A percentile compares a stretch with the other conserved stretches of the same genome.
These are phyloP conservation scores for Polia nebulosa DNA, from an alignment of 2,888 invertebrate species.

Conservation along the genomic window DNA sequence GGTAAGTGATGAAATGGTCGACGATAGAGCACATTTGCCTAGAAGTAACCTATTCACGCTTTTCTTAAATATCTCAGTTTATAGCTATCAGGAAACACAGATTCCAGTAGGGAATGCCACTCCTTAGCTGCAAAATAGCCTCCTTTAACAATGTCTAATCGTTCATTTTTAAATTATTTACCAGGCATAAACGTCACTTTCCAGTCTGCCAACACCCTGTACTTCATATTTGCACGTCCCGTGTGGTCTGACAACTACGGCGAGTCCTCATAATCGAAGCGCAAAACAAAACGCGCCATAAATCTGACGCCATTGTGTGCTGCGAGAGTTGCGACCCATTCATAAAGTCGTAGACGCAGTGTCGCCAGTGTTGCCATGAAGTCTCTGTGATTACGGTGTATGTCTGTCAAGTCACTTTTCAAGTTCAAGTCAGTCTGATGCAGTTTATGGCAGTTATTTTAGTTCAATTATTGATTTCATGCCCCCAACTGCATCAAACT, in stretches of 20 bases:
- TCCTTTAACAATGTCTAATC: not conserved
- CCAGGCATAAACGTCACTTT: not conserved
- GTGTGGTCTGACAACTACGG: slow-evolving; percentile 83
- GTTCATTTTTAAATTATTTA: not conserved
- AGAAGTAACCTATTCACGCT: no score
- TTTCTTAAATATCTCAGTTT: no score
- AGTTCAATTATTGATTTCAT: no score
- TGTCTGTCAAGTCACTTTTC: no score
- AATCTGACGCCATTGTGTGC: slow-evolving; percentile 79
- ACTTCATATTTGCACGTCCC: slow-evolving; percentile 73
- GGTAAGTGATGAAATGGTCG: no score
- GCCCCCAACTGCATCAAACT: no score
- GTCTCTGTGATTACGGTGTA: not conserved
- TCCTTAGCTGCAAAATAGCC: not conserved
- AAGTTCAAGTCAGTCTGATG: no score
- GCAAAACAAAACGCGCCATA: slow-evolving; percentile 86
- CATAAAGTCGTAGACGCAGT: slow-evolving; percentile 71
- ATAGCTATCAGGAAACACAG: no score
- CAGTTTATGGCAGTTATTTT: no score
- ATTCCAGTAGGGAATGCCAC: no score
- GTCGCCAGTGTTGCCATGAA: slow-evolving; percentile 67
- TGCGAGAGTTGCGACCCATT: slow-evolving; percentile 67
- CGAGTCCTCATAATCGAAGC: slow-evolving; percentile 74
- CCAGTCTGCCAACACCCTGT: slow-evolving; percentile 67
- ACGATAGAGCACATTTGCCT: no score